These are phyloP conservation scores for Macrotrachela quadricornifera DNA, from an alignment of 1,140 invertebrate genomes.

Conservation along the genomic window DNA sequence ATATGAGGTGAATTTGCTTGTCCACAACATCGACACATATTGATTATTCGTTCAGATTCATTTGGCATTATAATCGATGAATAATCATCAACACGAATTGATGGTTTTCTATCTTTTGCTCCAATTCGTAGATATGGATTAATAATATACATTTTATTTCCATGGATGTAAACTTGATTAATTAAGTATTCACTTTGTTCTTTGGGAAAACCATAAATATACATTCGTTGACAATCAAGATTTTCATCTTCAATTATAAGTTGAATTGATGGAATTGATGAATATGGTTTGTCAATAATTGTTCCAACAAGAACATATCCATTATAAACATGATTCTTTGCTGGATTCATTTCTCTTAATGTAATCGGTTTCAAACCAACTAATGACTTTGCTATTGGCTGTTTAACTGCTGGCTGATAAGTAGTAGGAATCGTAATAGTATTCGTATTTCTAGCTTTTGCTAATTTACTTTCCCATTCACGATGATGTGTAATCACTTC, in stretches of 20 bases:
- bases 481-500: too few species aligned
- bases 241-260: background rate
- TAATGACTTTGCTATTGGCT: background rate
- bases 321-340: background rate
- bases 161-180: background rate
- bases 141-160: background rate
- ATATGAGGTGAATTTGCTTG: background rate
- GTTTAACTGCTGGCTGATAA: background rate
- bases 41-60: background rate
- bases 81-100: background rate
- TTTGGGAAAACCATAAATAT: background rate
- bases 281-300: background rate
- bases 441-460: background rate
- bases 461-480: too few species aligned
- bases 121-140: background rate
- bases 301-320: background rate
- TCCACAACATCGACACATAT: slow-evolving; percentile 1
- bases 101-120: background rate
- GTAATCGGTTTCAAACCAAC: background rate
- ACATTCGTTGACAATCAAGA: background rate
- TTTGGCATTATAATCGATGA: background rate
- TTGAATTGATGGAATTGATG: background rate
- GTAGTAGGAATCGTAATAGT: background rate
- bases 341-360: background rate
- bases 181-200: background rate